Percentiles rank a stretch among this genome's conserved stretches.
Conservation (phyloP, 2,888 invertebrate species). For the Dryobota labecula region DNA sequence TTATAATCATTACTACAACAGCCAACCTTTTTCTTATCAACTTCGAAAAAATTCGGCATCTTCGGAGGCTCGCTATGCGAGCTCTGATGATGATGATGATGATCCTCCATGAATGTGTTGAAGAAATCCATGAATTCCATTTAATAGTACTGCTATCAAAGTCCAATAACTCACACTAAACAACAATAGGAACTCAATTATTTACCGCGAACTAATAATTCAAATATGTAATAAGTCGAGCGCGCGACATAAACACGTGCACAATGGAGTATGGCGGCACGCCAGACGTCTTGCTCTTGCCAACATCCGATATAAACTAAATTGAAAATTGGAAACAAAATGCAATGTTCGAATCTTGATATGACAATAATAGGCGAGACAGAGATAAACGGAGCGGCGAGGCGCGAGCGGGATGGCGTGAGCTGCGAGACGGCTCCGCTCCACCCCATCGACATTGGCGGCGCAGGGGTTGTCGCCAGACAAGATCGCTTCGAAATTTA, state of each 20-base stretch:
- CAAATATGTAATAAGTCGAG: constrained; percentile 69
- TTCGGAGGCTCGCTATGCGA: constrained; percentile 80
- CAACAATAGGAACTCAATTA: constrained; percentile 62
- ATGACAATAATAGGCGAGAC: constrained; percentile 90
- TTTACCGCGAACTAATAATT: constrained; percentile 70
- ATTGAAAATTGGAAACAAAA: constrained; percentile 90
- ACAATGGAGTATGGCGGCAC: constrained; percentile 79
- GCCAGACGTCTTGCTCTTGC: constrained; percentile 88
- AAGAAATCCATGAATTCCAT: constrained; percentile 88
- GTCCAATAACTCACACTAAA: constrained; percentile 73
- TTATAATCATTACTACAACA: constrained; percentile 23
- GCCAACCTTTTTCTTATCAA: constrained; percentile 87
- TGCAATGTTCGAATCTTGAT: constrained; percentile 90
- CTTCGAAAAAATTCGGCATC: constrained; percentile 87
- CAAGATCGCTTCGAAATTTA: constrained; percentile 85
- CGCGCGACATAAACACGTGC: constrained; percentile 84
- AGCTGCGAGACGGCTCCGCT: constrained; percentile 83
- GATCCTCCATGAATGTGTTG: constrained; percentile 83
- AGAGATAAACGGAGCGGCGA: constrained; percentile 76
- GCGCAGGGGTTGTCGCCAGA: constrained; percentile 89
- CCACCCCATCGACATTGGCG: constrained; percentile 86
- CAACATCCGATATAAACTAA: constrained; percentile 90
- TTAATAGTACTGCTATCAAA: constrained; percentile 69
- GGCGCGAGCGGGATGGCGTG: constrained; percentile 77
- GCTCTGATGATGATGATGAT: constrained; percentile 69